Evolutionary conservation across 2,113 vertebrate genomes (phyloP).

Genomic region (Tamias sibiricus): DNA sequence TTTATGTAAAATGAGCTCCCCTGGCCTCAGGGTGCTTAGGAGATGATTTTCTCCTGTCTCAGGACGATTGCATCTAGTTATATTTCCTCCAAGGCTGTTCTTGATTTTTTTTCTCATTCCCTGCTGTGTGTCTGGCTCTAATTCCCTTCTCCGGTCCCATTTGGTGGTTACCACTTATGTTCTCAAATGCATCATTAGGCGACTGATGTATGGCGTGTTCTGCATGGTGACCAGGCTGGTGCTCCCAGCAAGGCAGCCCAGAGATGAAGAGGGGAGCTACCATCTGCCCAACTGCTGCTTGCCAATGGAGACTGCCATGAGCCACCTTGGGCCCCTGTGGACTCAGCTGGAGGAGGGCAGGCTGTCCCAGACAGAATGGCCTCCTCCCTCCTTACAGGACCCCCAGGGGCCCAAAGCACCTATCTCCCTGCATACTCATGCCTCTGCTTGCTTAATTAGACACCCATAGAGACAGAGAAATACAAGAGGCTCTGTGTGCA

Average conservation of each 20-base stretch:
- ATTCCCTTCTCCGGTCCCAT: conserved; percentile 31
- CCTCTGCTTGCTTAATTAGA: background rate
- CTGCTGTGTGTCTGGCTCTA: conserved; percentile 28
- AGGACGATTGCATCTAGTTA: background rate
- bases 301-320: rapidly evolving
- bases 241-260: rapidly evolving
- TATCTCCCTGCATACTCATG: background rate
- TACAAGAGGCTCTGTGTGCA: background rate
- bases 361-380: background rate
- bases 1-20: background rate
- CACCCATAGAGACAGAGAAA: background rate
- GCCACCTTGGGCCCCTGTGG: background rate
- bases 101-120: background rate
- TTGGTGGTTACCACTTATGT: conserved; percentile 65
- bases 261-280: background rate
- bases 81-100: background rate
- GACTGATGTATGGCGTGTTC: conserved; percentile 56
- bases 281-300: background rate
- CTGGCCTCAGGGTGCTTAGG: background rate
- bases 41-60: background rate
- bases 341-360: background rate
- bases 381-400: background rate
- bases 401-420: background rate
- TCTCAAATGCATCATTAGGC: conserved; percentile 71
- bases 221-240: background rate